Conservation (phyloP, 2,888 invertebrate species). For the Tipula vernalis region DNA sequence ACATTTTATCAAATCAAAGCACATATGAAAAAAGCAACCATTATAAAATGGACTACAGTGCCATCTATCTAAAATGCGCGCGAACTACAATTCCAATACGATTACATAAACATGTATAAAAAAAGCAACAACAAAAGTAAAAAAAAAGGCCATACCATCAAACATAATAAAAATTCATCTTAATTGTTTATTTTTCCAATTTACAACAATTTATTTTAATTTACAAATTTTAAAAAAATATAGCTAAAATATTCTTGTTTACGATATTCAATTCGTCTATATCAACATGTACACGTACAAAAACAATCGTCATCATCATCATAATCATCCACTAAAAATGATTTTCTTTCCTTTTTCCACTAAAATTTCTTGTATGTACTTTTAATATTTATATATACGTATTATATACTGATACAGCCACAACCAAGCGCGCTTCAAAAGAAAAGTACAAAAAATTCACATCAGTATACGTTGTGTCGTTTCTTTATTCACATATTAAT, state of each 20-base stretch:
- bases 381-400: neutral
- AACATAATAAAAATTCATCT: neutral
- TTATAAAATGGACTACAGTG: neutral
- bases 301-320: neutral
- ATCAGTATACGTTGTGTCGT: slow-evolving; percentile 4
- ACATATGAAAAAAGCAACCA: neutral
- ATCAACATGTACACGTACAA: neutral
- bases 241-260: neutral
- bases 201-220: neutral
- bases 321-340: neutral
- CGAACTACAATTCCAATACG: neutral
- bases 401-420: neutral
- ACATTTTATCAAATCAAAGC: neutral
- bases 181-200: neutral
- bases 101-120: neutral
- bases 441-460: neutral
- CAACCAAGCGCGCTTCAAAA: neutral
- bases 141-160: neutral
- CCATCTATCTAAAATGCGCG: neutral
- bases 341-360: neutral
- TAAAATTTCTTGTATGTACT: neutral
- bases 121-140: neutral
- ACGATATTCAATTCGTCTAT: neutral
- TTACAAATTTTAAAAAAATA: neutral
- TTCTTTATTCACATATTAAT: neutral